Evolutionary conservation across 1,140 invertebrate genomes (phyloP).

Genomic region (Colletes latitarsis): DNA sequence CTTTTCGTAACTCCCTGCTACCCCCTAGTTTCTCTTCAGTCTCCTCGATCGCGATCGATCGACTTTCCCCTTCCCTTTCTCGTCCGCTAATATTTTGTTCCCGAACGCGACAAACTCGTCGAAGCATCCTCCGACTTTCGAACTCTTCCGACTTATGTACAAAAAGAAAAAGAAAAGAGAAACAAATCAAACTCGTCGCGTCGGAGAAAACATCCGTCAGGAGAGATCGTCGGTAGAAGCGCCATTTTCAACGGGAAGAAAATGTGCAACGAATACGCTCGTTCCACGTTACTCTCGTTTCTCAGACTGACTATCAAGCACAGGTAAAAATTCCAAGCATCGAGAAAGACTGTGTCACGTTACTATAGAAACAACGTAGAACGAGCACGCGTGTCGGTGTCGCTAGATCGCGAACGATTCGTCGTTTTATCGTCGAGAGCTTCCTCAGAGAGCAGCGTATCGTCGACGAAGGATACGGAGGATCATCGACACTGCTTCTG

Average conservation of each 20-base stretch:
- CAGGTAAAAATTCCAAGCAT: not conserved
- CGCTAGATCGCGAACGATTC: not conserved
- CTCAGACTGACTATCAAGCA: not conserved
- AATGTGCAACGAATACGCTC: slow-evolving; percentile 2
- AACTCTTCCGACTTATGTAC: slow-evolving; percentile 13
- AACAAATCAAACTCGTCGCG: not conserved
- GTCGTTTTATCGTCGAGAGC: too few species aligned
- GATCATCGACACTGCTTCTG: slow-evolving; percentile 69
- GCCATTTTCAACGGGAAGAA: not conserved
- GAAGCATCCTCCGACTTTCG: not conserved
- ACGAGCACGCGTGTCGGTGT: not conserved
- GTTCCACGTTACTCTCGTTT: not conserved
- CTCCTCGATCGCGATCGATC: slow-evolving; percentile 34
- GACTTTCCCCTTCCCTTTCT: not conserved
- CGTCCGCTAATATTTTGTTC: not conserved
- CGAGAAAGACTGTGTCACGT: not conserved
- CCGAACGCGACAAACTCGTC: not conserved
- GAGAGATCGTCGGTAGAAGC: too few species aligned
- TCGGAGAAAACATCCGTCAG: not conserved
- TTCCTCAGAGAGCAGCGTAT: not conserved
- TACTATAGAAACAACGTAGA: not conserved
- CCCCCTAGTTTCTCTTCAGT: slow-evolving; percentile 1
- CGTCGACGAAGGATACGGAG: slow-evolving; percentile 33
- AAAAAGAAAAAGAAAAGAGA: not conserved
- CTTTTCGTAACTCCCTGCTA: not conserved